Base-by-base conservation (phyloP, 2,113 vertebrate species). In the Delphinapterus leucas region DNA sequence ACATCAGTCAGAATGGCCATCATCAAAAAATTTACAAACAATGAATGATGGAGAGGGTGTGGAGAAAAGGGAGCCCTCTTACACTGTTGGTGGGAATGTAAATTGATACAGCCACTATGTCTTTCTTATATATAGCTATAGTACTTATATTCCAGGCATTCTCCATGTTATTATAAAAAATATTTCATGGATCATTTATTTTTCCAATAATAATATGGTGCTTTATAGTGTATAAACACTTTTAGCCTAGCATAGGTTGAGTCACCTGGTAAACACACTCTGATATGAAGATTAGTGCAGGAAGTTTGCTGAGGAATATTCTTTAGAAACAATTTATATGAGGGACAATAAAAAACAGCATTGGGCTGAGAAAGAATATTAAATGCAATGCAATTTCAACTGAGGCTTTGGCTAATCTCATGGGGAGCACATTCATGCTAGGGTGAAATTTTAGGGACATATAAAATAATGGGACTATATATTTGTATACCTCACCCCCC, bases 381-480 rank as follows among this genome's bases (percentile, higher is more conserved):
- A 89, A 38, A 61, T 23, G 8, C 8, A 70, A n/a, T 73, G n/a
- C 9, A 11, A 12, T 58, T 89, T 61, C 38, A 47, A 4, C 20
- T 10, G 9, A 12, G 7, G 5, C 47, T 12, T 80, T 47, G 41
- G 12, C 18, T 26, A 68, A 13, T 41, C n/a, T 23, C 18, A 31
- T 55, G 74, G n/a, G 47, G 26, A 23, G 0, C 28, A 28, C 36
- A 68, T 15, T 13, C 4, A 53, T 33, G 26, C 5, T 49, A 18
- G 18, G n/a, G 23, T 90, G 44, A 68, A 33, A 41, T 1, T 33
- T 67, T 20, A 68, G n/a, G 25, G 44, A 55, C 11, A 31, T 55
- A 10, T 3, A 15, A 12, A 4, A 2, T 38, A 20, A 55, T 31
- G n/a, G 61, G 6, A 9, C 1, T 49, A 7, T 49, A 28, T 21